Evolutionary conservation across 1,140 invertebrate species (phyloP), one percentile per base, ranked within the genome.

Genomic region (Melanaphis sacchari): DNA sequence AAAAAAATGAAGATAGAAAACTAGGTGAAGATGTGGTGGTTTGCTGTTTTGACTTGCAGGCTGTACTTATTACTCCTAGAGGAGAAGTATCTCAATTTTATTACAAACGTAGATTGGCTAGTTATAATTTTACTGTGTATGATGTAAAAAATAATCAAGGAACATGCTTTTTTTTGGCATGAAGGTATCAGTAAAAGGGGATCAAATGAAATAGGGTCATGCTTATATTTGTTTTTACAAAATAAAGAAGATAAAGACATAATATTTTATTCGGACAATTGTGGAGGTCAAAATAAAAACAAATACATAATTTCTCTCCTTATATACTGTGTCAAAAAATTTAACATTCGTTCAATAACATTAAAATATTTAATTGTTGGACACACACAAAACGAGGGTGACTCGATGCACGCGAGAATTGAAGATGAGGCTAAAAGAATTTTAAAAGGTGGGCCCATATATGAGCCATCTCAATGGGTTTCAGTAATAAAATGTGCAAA

Each of bases 221-320:
- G 81, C 22, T 36, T 82, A 36, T 6, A 38, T 21, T 81, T 81
- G 36, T 81, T 81, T 38, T 38, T 81, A 36, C 36, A 81, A 81
- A 38, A 81, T 81, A 81, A 81, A 81, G n/a, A 81, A 81, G 36
- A 18, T 81, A 38, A 81, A 81, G 76, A 81, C 18, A 22, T 81
- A 3, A 38, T 81, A 36, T 81, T 81, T 81, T 81, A 81, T 38
- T 36, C n/a, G n/a, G 76, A 38, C 18, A 38, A 81, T 22, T 81
- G 76, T 81, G 76, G 76, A 38, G 76, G n/a, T 22, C 87, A 90
- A 40, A 87, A 87, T 43, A 87, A 87, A 87, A 87, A 87, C 43
- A 87, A 87, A 31, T 43, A n/a, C 9, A n/a, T 43, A 43, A 43
- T 87, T 87, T 87, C 40, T 8, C 40, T 87, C 24, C n/a, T 87